phyloP scores from a whole-genome alignment of 1,140 invertebrate genomes.

The Bombus impatiens region DNA sequence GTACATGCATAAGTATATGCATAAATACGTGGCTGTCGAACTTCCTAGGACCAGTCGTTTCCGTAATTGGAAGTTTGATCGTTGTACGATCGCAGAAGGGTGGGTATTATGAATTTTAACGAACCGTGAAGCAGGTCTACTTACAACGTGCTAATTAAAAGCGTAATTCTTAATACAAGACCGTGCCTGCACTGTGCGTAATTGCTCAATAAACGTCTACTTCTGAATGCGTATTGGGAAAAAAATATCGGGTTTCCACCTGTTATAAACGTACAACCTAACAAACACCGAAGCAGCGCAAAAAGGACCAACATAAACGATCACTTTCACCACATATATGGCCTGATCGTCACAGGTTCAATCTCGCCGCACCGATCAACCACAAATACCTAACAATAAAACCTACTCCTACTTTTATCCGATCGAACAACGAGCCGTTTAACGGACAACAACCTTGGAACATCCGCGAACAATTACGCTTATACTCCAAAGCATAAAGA shows the following conservation, averaged over 20 bases:
- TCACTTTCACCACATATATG: constrained; percentile 31
- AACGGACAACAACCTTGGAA: not conserved
- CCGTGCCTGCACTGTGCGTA: not conserved
- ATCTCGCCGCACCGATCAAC: constrained; percentile 8
- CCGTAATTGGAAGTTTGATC: not conserved
- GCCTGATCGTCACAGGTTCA: not conserved
- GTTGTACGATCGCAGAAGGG: not conserved
- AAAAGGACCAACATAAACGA: constrained; percentile 1
- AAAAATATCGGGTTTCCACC: not conserved
- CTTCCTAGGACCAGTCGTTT: not conserved
- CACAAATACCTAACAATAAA: constrained; percentile 7
- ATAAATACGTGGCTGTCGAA: no score
- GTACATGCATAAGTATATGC: no score
- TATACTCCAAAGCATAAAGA: no score
- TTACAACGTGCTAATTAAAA: constrained; percentile 2
- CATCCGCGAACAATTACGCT: not conserved
- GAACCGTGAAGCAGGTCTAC: no score
- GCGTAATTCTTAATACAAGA: not conserved
- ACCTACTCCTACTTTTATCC: constrained; percentile 21
- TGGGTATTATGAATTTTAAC: constrained; percentile 8
- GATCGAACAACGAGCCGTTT: not conserved
- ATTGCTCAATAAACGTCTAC: not conserved
- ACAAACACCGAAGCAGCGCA: not conserved
- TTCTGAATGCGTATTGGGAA: not conserved
- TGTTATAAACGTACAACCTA: not conserved